A percentile compares a stretch with the other conserved stretches of the same genome.
Evolutionary conservation across 1,140 invertebrate genomes (phyloP).

Genomic region (Aleiodes sp.): DNA sequence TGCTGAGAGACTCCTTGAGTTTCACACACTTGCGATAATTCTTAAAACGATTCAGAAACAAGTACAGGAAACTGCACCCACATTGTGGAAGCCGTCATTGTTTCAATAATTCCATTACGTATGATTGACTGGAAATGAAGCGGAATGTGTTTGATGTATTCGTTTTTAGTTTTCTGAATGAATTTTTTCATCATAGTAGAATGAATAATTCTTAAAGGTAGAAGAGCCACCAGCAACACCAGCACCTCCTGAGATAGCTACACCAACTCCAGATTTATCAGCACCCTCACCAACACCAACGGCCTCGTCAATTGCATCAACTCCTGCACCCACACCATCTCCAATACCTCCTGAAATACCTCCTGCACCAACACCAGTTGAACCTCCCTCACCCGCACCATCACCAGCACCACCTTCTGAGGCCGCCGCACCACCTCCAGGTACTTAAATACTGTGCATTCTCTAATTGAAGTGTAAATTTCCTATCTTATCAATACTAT

Average conservation of each 20-base stretch:
- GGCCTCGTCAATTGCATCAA: conserved; percentile 43
- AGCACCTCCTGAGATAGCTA: conserved; percentile 38
- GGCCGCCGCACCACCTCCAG: conserved; percentile 57
- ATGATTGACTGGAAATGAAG: not conserved
- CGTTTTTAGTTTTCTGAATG: not conserved
- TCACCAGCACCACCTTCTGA: conserved; percentile 55
- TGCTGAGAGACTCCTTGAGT: conserved; percentile 13
- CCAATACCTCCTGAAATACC: conserved; percentile 57
- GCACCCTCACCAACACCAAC: conserved; percentile 40
- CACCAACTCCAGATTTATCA: conserved; percentile 42
- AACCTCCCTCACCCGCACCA: conserved; percentile 58
- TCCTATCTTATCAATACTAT: not conserved
- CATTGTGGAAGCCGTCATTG: not conserved
- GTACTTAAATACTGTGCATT: not conserved
- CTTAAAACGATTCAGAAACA: not conserved
- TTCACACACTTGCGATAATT: not conserved
- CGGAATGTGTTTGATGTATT: not conserved
- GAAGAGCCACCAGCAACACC: conserved; percentile 39
- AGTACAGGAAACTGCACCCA: no score
- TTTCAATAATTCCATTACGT: not conserved
- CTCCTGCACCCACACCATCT: conserved; percentile 54
- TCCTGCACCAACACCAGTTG: conserved; percentile 62
- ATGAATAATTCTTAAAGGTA: conserved; percentile 37
- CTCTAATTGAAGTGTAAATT: not conserved
- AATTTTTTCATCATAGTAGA: not conserved